Percentiles rank a stretch among this genome's conserved stretches.
phyloP scores from a whole-genome alignment of 2,797 vertebrate genomes.

The Telmatherina bonti region DNA sequence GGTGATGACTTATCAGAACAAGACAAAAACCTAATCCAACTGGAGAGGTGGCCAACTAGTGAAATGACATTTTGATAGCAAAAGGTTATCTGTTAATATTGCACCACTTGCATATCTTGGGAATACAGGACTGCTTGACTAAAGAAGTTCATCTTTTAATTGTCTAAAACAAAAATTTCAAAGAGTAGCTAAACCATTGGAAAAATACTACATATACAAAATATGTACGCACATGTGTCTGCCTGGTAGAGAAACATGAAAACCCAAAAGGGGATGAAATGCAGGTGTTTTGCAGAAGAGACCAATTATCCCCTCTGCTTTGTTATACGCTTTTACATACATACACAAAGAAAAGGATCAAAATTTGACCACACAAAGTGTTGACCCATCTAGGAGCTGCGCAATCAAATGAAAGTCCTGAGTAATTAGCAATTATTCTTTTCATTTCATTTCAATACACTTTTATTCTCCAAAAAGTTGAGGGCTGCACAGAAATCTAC shows the following conservation, averaged over 20 bases:
- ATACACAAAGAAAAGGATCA: slow-evolving; percentile 18
- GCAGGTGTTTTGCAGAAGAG: not conserved
- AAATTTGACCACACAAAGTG: slow-evolving; percentile 5
- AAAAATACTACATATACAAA: slow-evolving; percentile 31
- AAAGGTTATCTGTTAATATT: slow-evolving; percentile 50
- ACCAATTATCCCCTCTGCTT: not conserved
- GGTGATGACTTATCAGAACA: slow-evolving; percentile 46
- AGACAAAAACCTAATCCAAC: slow-evolving; percentile 49
- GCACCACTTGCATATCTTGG: slow-evolving; percentile 23
- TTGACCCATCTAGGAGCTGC: not conserved
- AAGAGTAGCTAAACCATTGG: slow-evolving; percentile 7
- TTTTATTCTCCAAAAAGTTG: slow-evolving; percentile 1
- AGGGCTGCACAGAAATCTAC: slow-evolving; percentile 14
- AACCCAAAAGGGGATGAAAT: not conserved
- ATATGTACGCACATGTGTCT: not conserved
- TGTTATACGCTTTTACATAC: not conserved
- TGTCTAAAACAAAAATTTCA: slow-evolving; percentile 7
- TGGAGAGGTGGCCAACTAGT: slow-evolving; percentile 40
- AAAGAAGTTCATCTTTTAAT: slow-evolving; percentile 28
- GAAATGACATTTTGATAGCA: slow-evolving; percentile 32
- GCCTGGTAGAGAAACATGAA: not conserved
- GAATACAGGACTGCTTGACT: slow-evolving; percentile 27
- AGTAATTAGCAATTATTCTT: not conserved
- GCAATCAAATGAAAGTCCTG: not conserved
- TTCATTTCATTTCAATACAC: not conserved